These are phyloP conservation scores for Drosophila tristis DNA, from an alignment of 1,140 invertebrate genomes.

Conservation along the genomic window DNA sequence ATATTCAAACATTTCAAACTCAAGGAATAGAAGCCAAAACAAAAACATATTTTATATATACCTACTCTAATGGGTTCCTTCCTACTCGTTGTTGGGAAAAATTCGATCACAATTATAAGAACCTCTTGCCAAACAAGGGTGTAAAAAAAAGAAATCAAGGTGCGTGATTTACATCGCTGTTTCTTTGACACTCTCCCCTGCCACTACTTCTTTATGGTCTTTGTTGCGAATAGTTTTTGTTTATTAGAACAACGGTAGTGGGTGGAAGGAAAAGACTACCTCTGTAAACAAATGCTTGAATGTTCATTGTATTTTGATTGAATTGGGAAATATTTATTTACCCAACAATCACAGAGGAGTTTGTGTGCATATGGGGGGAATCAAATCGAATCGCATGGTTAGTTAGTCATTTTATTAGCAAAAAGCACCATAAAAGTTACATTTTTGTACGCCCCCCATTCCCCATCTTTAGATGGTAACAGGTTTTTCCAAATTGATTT, in stretches of 20 bases:
- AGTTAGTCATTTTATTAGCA: constrained; percentile 32
- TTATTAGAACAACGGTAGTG: too few species aligned
- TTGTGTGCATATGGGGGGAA: constrained; percentile 41
- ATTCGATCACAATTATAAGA: too few species aligned
- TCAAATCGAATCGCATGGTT: constrained; percentile 21
- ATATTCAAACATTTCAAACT: too few species aligned
- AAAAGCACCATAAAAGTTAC: too few species aligned
- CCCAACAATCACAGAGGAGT: constrained; percentile 48
- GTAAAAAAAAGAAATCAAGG: too few species aligned
- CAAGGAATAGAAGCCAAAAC: too few species aligned
- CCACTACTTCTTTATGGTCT: constrained; percentile 23
- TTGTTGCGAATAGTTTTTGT: constrained; percentile 12
- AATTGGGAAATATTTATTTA: constrained; percentile 21
- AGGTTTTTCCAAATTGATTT: constrained; percentile 51
- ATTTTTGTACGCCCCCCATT: not conserved
- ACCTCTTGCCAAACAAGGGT: too few species aligned
- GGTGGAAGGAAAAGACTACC: constrained; percentile 50
- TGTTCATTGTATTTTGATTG: constrained; percentile 78
- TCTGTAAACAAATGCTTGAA: constrained; percentile 26
- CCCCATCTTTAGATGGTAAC: constrained; percentile 31
- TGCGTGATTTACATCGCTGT: too few species aligned
- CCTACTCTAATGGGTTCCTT: too few species aligned
- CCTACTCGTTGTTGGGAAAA: too few species aligned
- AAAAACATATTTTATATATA: too few species aligned
- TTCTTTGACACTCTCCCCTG: too few species aligned